A percentile compares a stretch with the other conserved stretches of the same genome.
phyloP scores from a whole-genome alignment of 2,113 vertebrate genomes.

The Sterrhoptilus dennistouni region DNA sequence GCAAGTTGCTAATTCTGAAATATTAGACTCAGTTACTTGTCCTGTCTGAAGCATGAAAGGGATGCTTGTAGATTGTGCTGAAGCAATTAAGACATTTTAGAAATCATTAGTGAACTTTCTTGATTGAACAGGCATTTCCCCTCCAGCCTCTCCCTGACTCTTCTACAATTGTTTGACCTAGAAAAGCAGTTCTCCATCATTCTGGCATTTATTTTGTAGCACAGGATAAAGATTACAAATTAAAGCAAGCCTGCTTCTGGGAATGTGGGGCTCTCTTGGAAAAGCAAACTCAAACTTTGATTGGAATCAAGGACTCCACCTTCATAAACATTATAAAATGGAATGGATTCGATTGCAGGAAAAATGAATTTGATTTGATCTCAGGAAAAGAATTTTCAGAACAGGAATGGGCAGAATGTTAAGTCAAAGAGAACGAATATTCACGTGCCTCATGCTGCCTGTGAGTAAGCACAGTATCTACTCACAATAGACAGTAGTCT shows the following conservation, averaged over 20 bases:
- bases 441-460: not conserved
- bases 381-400: not conserved
- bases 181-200: conserved; percentile 29
- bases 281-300: not conserved
- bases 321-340: not conserved
- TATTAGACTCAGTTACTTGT: conserved; percentile 51
- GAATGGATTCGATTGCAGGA: not conserved
- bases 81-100: conserved; percentile 56
- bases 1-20: conserved; percentile 65
- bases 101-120: conserved; percentile 26
- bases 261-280: not conserved
- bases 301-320: not conserved
- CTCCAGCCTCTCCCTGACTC: not conserved
- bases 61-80: conserved; percentile 9
- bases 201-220: not conserved
- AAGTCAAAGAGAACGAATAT: not conserved
- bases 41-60: conserved; percentile 38
- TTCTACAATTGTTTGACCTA: not conserved
- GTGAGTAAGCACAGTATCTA: not conserved
- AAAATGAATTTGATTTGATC: not conserved
- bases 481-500: not conserved
- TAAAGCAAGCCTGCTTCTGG: not conserved
- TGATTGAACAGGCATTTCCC: conserved; percentile 28
- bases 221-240: conserved; percentile 15
- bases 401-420: not conserved